Evolutionary conservation across 2,888 invertebrate species (phyloP).

Genomic region (Yponomeuta malinellus): DNA sequence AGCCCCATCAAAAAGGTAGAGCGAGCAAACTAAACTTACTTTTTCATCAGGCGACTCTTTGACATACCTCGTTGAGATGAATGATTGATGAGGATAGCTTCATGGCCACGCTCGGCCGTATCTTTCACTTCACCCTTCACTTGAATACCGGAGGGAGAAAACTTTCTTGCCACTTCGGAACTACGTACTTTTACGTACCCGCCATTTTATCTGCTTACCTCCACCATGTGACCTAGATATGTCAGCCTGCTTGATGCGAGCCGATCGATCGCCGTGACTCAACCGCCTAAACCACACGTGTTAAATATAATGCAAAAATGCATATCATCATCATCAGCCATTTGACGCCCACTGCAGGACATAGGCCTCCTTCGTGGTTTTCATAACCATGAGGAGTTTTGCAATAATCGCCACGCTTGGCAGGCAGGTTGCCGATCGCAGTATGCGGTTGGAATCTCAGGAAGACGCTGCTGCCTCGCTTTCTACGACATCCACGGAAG

Average conservation of each 20-base stretch:
- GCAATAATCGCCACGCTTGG: no score
- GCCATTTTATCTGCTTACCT: background rate
- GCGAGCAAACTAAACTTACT: background rate
- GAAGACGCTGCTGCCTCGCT: no score
- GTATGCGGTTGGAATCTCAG: no score
- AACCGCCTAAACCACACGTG: no score
- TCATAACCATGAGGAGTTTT: no score
- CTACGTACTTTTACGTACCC: background rate
- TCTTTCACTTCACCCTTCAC: background rate
- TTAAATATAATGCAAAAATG: no score
- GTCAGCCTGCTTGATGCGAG: background rate
- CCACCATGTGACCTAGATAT: background rate
- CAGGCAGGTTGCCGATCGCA: no score
- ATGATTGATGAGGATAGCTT: slow-evolving; percentile 1
- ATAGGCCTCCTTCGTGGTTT: no score
- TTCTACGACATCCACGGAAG: no score
- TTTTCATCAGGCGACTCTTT: background rate
- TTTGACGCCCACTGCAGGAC: no score
- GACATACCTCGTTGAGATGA: background rate
- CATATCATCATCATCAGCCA: no score
- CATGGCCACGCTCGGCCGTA: background rate
- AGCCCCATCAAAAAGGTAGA: no score
- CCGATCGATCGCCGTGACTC: background rate
- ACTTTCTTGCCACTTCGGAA: background rate
- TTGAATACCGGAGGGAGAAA: background rate